phyloP scores from a whole-genome alignment of 2,113 vertebrate genomes.

The Aleadryas rufinucha region DNA sequence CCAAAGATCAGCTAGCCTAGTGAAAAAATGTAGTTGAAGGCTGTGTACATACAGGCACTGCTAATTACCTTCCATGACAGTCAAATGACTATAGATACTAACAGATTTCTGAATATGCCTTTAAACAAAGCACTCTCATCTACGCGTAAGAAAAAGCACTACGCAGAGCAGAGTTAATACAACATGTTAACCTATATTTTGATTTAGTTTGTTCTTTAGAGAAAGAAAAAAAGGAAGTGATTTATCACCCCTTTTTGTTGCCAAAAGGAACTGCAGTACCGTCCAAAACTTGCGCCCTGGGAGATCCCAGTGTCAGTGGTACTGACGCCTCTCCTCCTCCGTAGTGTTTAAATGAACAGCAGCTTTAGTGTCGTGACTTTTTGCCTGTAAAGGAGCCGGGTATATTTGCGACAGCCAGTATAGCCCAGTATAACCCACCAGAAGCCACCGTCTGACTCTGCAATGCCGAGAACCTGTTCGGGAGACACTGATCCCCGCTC shows the following conservation, averaged over 20 bases:
- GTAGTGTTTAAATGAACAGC: neutral
- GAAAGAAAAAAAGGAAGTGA: neutral
- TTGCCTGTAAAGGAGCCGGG: neutral
- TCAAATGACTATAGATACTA: neutral
- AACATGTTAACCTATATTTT: neutral
- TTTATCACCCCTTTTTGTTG: neutral
- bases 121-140: slow-evolving; percentile 45
- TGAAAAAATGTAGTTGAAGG: slow-evolving; percentile 1
- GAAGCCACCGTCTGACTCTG: neutral
- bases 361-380: neutral
- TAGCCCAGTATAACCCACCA: neutral
- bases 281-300: neutral
- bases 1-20: slow-evolving; percentile 1
- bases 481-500: neutral
- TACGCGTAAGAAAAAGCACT: neutral
- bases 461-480: neutral
- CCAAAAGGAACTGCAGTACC: neutral
- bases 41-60: neutral
- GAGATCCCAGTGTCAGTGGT: neutral
- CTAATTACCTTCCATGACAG: neutral
- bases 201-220: neutral
- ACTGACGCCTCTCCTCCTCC: neutral
- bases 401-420: neutral
- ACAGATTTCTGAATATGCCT: neutral
- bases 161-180: neutral